Conservation (phyloP, 2,888 invertebrate species). For the Cheilosia vernalis region DNA sequence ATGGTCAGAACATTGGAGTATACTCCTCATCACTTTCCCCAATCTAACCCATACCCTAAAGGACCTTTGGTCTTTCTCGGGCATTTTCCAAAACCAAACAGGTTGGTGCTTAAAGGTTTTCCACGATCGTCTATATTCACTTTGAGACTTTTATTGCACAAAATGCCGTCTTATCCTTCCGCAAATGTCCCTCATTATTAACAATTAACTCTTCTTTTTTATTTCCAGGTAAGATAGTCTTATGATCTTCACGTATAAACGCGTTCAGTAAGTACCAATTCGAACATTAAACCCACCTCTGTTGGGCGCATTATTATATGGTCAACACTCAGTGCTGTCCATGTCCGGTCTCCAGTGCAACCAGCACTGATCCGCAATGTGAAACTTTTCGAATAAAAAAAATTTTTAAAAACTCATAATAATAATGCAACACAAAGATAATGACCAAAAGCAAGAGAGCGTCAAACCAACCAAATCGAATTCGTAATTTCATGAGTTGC, state of each 20-base stretch:
- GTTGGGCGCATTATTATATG: too few species aligned
- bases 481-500: constrained; percentile 35
- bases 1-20: too few species aligned
- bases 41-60: too few species aligned
- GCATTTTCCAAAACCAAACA: too few species aligned
- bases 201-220: constrained; percentile 8
- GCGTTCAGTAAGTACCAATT: neutral
- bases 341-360: constrained; percentile 5
- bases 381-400: neutral
- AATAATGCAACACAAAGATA: constrained; percentile 37
- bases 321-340: neutral
- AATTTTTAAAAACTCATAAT: neutral
- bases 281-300: too few species aligned
- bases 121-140: too few species aligned
- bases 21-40: too few species aligned
- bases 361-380: constrained; percentile 9
- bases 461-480: constrained; percentile 64
- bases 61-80: too few species aligned
- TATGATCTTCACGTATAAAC: neutral
- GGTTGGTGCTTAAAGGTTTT: too few species aligned
- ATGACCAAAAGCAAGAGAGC: constrained; percentile 19
- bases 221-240: constrained; percentile 15
- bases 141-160: too few species aligned
- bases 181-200: neutral
- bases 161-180: too few species aligned